Evolutionary conservation across 1,140 invertebrate species (phyloP).

Genomic region (Ips typographus): DNA sequence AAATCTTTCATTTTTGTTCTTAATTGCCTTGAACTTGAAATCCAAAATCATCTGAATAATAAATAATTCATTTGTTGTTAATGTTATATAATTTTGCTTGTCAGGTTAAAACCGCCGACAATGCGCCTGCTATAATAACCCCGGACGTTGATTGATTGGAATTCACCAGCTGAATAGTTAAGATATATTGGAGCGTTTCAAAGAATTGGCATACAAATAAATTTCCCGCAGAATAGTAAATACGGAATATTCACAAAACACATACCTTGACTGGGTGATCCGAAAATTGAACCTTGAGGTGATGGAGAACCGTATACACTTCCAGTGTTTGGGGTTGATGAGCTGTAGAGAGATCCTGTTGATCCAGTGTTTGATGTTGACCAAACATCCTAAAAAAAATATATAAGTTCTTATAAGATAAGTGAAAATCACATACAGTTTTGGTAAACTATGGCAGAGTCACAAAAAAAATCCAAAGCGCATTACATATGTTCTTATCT

Average conservation of each 20-base stretch:
- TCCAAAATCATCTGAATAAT: no score
- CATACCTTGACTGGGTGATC: constrained; percentile 50
- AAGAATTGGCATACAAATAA: background rate
- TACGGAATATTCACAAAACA: background rate
- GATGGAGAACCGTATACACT: constrained; percentile 50
- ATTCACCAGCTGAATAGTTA: background rate
- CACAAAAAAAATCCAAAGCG: background rate
- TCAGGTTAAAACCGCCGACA: background rate
- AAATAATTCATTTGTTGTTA: no score
- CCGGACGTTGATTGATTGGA: background rate
- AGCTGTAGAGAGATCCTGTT: constrained; percentile 50
- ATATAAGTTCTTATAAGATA: background rate
- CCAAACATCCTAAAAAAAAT: constrained; percentile 29
- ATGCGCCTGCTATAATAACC: background rate
- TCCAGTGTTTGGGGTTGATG: constrained; percentile 49
- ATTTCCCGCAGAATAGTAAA: background rate
- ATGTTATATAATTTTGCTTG: background rate
- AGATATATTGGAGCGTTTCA: background rate
- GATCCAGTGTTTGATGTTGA: constrained; percentile 41
- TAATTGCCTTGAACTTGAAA: no score
- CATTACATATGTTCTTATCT: no score
- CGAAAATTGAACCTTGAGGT: constrained; percentile 50
- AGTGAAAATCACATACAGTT: background rate
- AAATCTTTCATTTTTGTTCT: background rate
- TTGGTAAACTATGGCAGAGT: background rate